Evolutionary conservation across 2,888 invertebrate genomes (phyloP).

Genomic region (Periphyllus acericola): DNA sequence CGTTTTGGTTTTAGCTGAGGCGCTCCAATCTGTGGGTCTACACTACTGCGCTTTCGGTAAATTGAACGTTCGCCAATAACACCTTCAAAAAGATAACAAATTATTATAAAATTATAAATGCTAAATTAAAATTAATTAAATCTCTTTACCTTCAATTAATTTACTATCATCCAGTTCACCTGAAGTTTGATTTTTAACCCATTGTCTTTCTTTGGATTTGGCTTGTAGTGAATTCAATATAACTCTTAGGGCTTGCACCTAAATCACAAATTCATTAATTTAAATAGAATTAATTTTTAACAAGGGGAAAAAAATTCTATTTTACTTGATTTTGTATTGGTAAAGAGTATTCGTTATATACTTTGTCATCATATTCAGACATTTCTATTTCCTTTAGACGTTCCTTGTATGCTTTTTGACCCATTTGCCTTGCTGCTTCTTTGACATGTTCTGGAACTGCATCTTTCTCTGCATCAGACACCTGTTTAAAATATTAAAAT

Average conservation of each 20-base stretch:
- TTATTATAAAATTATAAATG: neutral
- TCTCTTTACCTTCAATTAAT: constrained; percentile 82
- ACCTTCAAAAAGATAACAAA: constrained; percentile 68
- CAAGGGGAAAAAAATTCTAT: neutral
- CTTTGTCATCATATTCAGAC: constrained; percentile 90
- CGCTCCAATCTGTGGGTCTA: constrained; percentile 87
- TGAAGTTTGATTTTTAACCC: constrained; percentile 92
- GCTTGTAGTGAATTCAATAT: constrained; percentile 89
- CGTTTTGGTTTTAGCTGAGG: constrained; percentile 90
- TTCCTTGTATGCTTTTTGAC: constrained; percentile 86
- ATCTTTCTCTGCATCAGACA: constrained; percentile 89
- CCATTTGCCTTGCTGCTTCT: constrained; percentile 93
- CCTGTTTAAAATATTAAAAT: constrained; percentile 69
- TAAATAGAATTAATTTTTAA: neutral
- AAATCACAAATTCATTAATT: constrained; percentile 56
- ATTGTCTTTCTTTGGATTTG: constrained; percentile 92
- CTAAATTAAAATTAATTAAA: constrained; percentile 22
- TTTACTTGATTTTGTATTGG: constrained; percentile 80
- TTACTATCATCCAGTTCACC: constrained; percentile 96
- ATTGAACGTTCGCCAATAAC: constrained; percentile 92
- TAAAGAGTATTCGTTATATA: constrained; percentile 84
- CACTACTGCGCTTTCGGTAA: constrained; percentile 84
- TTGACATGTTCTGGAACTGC: constrained; percentile 89
- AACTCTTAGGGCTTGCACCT: constrained; percentile 85
- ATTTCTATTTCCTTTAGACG: constrained; percentile 90